Evolutionary conservation across 1,140 invertebrate genomes (phyloP).

Genomic region (Drosophila aff.): DNA sequence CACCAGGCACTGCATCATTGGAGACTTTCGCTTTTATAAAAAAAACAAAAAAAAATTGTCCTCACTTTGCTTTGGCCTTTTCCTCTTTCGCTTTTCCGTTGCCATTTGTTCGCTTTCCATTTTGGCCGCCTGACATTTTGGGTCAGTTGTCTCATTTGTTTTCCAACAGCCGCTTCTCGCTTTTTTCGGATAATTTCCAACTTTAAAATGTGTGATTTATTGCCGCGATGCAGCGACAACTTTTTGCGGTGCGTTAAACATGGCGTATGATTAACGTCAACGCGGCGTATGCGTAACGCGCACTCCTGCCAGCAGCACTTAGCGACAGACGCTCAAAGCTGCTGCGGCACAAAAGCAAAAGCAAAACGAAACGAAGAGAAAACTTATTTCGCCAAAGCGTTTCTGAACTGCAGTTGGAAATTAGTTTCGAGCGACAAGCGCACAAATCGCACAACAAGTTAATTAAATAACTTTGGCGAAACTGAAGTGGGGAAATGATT

Average conservation of each 20-base stretch:
- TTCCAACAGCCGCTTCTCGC: slow-evolving; percentile 29
- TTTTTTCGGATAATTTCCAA: slow-evolving; percentile 30
- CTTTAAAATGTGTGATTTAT: slow-evolving; percentile 77
- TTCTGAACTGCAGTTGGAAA: slow-evolving; percentile 51
- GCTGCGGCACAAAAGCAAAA: slow-evolving; percentile 12
- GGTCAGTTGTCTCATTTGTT: slow-evolving; percentile 81
- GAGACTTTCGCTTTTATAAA: slow-evolving; percentile 63
- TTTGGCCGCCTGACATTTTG: slow-evolving; percentile 67
- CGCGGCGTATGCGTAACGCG: slow-evolving; percentile 71
- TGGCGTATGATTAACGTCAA: slow-evolving; percentile 83
- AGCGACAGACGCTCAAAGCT: slow-evolving; percentile 38
- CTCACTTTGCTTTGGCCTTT: slow-evolving; percentile 47
- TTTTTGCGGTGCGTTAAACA: slow-evolving; percentile 72
- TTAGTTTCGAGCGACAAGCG: slow-evolving; percentile 44
- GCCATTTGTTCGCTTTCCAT: slow-evolving; percentile 18
- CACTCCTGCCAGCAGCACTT: slow-evolving; percentile 32
- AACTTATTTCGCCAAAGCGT: slow-evolving; percentile 37
- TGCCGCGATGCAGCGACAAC: slow-evolving; percentile 52
- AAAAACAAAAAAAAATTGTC: neutral
- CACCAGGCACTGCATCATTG: slow-evolving; percentile 47
- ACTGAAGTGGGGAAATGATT: slow-evolving; percentile 13
- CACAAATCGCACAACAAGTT: slow-evolving; percentile 44
- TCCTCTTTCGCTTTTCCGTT: slow-evolving; percentile 60
- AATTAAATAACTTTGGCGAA: slow-evolving; percentile 49
- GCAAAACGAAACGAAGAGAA: slow-evolving; percentile 23